Percentiles rank a stretch among this genome's conserved stretches.
Conservation (phyloP, 2,888 invertebrate genomes). For the Eristalis intricaria region DNA sequence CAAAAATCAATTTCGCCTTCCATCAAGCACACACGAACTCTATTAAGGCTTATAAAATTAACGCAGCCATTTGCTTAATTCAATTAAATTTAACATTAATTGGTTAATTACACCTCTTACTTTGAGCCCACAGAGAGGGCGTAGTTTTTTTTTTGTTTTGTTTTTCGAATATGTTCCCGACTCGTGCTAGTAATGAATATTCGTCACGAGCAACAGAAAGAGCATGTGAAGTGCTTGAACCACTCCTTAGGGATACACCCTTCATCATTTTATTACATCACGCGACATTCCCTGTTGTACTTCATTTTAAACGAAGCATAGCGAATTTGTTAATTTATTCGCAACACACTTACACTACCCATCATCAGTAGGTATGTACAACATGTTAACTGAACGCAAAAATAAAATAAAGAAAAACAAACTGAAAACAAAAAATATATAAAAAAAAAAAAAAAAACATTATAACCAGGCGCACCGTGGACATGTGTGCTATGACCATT, state of each 20-base stretch:
- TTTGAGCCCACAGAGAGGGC: background rate
- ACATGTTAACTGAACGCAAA: background rate
- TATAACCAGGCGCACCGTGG: background rate
- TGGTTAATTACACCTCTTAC: slow-evolving; percentile 34
- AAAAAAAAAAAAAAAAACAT: slow-evolving; percentile 1
- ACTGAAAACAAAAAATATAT: background rate
- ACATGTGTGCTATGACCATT: slow-evolving; percentile 5
- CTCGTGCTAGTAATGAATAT: slow-evolving; percentile 55
- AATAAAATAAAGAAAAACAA: background rate
- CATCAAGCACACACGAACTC: background rate
- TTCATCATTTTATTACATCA: slow-evolving; percentile 67
- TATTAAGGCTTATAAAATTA: background rate
- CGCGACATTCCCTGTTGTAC: slow-evolving; percentile 54
- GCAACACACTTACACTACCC: slow-evolving; percentile 15
- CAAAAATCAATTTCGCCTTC: background rate
- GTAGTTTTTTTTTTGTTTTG: background rate
- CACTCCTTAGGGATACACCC: slow-evolving; percentile 67
- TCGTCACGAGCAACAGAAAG: slow-evolving; percentile 55
- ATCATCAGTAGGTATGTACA: background rate
- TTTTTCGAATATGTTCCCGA: slow-evolving; percentile 30
- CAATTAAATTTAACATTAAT: slow-evolving; percentile 40
- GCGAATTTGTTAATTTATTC: slow-evolving; percentile 58
- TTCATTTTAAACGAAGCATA: slow-evolving; percentile 42
- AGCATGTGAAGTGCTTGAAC: slow-evolving; percentile 40
- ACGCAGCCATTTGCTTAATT: background rate